A percentile compares a stretch with the other conserved stretches of the same genome.
Evolutionary conservation across 1,140 invertebrate genomes (phyloP).

Genomic region (Brachionus asplanchnoidis): DNA sequence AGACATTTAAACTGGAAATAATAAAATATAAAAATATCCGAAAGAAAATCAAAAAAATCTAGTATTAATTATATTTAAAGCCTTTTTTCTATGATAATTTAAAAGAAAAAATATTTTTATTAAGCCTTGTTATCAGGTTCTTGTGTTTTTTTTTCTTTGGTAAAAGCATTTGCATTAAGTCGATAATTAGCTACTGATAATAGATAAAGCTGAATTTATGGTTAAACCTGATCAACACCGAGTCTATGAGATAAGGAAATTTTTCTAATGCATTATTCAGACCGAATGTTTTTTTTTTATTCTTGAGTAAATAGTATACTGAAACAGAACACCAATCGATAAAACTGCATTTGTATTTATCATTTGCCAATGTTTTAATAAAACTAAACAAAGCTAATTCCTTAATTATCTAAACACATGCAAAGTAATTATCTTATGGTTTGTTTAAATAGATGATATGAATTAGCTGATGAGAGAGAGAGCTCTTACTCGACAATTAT

Average conservation of each 20-base stretch:
- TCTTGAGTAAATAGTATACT: not conserved
- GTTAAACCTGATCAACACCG: not conserved
- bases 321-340: not conserved
- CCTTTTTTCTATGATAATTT: not conserved
- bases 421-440: slow-evolving; percentile 10
- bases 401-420: slow-evolving; percentile 15
- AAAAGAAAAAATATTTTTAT: not conserved
- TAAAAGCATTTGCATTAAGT: not conserved
- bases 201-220: not conserved
- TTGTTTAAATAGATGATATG: not conserved
- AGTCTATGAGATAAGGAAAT: not conserved
- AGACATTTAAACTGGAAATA: not conserved
- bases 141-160: not conserved
- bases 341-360: not conserved
- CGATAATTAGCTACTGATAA: not conserved
- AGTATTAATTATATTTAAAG: not conserved
- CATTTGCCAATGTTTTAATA: not conserved
- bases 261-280: not conserved
- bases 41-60: not conserved
- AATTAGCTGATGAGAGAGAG: not conserved
- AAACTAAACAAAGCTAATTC: not conserved
- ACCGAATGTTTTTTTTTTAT: not conserved
- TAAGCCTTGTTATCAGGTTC: not conserved
- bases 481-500: not conserved
- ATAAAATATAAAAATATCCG: not conserved